A percentile compares a stretch with the other conserved stretches of the same genome.
phyloP scores from a whole-genome alignment of 2,797 vertebrate species.

The Argyrosomus regius region DNA sequence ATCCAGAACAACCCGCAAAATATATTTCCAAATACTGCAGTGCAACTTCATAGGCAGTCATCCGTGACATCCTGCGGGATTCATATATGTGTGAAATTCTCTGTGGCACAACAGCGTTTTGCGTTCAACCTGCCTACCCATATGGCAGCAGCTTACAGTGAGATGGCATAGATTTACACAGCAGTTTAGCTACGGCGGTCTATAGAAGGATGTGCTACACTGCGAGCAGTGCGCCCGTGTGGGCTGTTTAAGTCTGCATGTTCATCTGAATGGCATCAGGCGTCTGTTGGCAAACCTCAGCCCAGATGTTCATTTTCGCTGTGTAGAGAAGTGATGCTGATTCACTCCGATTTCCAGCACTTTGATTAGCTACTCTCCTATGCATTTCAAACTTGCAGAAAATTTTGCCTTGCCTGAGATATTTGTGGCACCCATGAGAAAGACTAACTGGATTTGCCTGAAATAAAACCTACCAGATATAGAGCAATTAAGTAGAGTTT shows the following conservation, averaged over 20 bases:
- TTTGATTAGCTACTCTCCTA: slow-evolving; percentile 46
- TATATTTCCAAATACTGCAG: slow-evolving; percentile 27
- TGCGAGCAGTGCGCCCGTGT: slow-evolving; percentile 45
- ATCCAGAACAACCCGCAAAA: slow-evolving; percentile 20
- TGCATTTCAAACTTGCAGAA: slow-evolving; percentile 46
- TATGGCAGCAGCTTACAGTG: slow-evolving; percentile 49
- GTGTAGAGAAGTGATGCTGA: slow-evolving; percentile 49
- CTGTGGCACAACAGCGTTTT: slow-evolving; percentile 33
- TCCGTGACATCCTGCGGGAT: slow-evolving; percentile 15
- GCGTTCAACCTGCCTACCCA: slow-evolving; percentile 43
- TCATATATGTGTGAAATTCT: slow-evolving; percentile 30
- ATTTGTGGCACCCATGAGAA: slow-evolving; percentile 31
- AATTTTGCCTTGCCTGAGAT: slow-evolving; percentile 20
- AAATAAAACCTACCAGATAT: slow-evolving; percentile 41
- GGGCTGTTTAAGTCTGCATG: slow-evolving; percentile 71
- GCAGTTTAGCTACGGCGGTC: slow-evolving; percentile 41
- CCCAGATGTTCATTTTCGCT: slow-evolving; percentile 78
- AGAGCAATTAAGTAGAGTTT: slow-evolving; percentile 32
- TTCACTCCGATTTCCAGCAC: slow-evolving; percentile 47
- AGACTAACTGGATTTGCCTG: slow-evolving; percentile 37
- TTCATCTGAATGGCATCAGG: slow-evolving; percentile 68
- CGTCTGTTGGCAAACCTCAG: slow-evolving; percentile 73
- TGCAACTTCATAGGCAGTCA: slow-evolving; percentile 29
- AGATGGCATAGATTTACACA: slow-evolving; percentile 43
- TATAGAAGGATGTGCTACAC: slow-evolving; percentile 26